Evolutionary conservation across 2,797 vertebrate species (phyloP).

Genomic region (Sebastes steindachneri): DNA sequence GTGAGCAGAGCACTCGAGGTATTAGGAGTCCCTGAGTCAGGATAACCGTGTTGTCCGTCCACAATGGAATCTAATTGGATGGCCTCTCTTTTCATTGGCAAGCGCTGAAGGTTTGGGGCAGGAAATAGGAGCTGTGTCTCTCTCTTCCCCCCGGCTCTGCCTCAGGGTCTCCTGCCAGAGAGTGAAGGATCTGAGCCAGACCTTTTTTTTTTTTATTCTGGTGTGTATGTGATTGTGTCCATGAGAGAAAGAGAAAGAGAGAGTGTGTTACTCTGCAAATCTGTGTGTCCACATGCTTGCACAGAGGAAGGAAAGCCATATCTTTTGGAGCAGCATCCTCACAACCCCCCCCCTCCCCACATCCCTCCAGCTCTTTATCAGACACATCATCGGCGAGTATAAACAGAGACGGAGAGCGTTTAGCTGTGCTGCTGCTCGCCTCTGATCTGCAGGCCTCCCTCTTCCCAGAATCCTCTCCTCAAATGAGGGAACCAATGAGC

Average conservation of each 20-base stretch:
- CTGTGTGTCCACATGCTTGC: constrained; percentile 56
- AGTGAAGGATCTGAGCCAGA: constrained; percentile 64
- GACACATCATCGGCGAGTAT: constrained; percentile 71
- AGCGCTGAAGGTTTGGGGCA: constrained; percentile 67
- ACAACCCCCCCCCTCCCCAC: constrained; percentile 4
- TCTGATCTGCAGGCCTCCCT: constrained; percentile 72
- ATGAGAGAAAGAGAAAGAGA: constrained; percentile 37
- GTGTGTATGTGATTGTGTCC: constrained; percentile 47
- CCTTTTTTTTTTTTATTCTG: constrained; percentile 5
- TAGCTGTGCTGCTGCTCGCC: constrained; percentile 65
- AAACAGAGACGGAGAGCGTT: constrained; percentile 76
- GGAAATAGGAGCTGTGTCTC: constrained; percentile 74
- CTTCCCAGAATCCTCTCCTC: constrained; percentile 70
- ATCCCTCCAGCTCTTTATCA: constrained; percentile 69
- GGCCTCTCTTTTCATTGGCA: constrained; percentile 77
- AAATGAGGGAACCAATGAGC: constrained; percentile 63
- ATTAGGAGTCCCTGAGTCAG: constrained; percentile 70
- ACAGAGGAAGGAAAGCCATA: constrained; percentile 79
- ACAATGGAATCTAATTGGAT: constrained; percentile 71
- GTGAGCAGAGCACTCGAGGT: constrained; percentile 18
- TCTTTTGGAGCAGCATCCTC: constrained; percentile 71
- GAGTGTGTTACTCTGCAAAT: constrained; percentile 33
- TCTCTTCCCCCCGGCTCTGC: constrained; percentile 61
- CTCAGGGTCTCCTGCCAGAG: constrained; percentile 67
- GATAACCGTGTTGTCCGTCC: constrained; percentile 53